Conservation (phyloP, 1,140 invertebrate species). For the Calephelis nemesis region DNA sequence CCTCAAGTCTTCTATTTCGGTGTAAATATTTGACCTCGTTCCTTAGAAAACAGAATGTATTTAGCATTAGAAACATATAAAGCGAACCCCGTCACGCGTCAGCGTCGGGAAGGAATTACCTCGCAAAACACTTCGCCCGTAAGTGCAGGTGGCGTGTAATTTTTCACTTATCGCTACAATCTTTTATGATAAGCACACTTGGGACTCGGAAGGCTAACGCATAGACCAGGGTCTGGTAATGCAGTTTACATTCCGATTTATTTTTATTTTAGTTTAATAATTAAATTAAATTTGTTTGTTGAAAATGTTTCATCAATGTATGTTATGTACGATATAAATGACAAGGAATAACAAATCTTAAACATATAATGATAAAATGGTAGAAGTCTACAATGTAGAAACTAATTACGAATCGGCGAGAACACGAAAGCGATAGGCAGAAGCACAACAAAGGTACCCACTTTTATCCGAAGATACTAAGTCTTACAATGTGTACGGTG, state of each 20-base stretch:
- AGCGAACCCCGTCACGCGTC: not conserved
- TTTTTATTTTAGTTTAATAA: too few species aligned
- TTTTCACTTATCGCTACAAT: conserved; percentile 16
- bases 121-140: conserved; percentile 11
- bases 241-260: not conserved
- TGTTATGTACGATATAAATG: too few species aligned
- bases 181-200: conserved; percentile 14
- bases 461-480: too few species aligned
- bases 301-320: too few species aligned
- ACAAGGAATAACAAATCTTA: too few species aligned
- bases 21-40: not conserved
- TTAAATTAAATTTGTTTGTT: too few species aligned
- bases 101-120: conserved; percentile 5
- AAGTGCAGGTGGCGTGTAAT: conserved; percentile 14
- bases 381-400: too few species aligned
- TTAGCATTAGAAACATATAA: not conserved
- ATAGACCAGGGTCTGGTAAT: not conserved
- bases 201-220: not conserved
- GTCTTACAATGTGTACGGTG: too few species aligned
- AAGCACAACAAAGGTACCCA: too few species aligned
- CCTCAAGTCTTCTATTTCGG: not conserved
- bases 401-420: too few species aligned
- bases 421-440: too few species aligned
- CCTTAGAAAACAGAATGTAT: conserved; percentile 2
- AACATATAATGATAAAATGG: too few species aligned